Conservation (phyloP, 2,113 vertebrate species). For the Addax nasomaculatus region DNA sequence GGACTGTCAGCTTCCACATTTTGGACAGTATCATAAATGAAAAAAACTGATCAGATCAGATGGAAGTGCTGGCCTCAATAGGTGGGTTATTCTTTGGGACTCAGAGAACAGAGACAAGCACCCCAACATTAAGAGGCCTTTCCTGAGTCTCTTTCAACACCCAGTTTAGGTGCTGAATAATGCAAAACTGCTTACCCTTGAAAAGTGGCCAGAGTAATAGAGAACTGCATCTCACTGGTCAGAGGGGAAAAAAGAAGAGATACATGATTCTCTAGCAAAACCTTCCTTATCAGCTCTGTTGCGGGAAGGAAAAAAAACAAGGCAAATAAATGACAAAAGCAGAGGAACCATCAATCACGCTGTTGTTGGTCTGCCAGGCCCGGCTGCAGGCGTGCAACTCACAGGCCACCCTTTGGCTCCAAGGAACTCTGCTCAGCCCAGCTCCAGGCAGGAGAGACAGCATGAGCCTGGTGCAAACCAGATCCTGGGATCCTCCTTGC, state of each 20-base stretch:
- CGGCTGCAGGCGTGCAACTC: fast-evolving
- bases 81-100: fast-evolving
- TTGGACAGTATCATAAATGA: not conserved
- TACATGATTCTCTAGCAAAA: conserved; percentile 40
- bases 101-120: not conserved
- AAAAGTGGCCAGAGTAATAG: not conserved
- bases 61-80: not conserved
- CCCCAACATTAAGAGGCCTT: not conserved
- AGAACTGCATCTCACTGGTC: not conserved
- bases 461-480: not conserved
- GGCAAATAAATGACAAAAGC: conserved; percentile 64
- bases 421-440: not conserved
- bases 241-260: not conserved
- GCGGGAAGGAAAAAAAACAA: conserved; percentile 39
- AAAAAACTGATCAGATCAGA: not conserved
- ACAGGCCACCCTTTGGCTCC: not conserved
- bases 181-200: conserved; percentile 29
- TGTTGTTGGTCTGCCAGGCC: not conserved
- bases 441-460: not conserved
- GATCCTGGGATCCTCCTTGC: not conserved
- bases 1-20: not conserved
- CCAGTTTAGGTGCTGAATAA: not conserved
- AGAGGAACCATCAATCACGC: conserved; percentile 49
- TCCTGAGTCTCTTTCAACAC: not conserved
- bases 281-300: conserved; percentile 62